phyloP scores from a whole-genome alignment of 1,140 invertebrate species.

The Papilio dardanus region DNA sequence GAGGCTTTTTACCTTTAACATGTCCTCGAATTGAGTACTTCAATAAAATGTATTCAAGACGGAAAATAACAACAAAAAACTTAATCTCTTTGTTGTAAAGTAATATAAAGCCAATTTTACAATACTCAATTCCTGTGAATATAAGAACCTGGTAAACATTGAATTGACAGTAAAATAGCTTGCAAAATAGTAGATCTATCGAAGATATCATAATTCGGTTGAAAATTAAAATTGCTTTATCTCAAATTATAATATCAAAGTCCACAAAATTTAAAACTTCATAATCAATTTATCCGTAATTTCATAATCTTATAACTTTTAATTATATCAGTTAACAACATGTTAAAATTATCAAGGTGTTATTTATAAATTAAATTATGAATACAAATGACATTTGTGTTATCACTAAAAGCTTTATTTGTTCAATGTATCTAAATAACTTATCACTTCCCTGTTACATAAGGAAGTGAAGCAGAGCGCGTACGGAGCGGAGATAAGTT shows the following conservation, averaged over 20 bases:
- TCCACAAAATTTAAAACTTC: not conserved
- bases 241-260: too few species aligned
- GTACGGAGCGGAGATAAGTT: constrained; percentile 23
- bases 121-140: not conserved
- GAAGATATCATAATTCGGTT: not conserved
- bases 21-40: constrained; percentile 20
- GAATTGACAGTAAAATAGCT: not conserved
- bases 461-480: constrained; percentile 14
- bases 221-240: not conserved
- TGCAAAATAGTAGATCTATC: not conserved
- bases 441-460: constrained; percentile 24
- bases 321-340: not conserved
- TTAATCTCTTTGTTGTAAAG: constrained; percentile 6
- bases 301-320: not conserved
- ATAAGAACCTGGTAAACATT: not conserved
- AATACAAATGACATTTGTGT: constrained; percentile 2
- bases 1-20: constrained; percentile 13
- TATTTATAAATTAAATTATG: constrained; percentile 12
- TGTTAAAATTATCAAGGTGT: not conserved
- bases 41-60: constrained; percentile 1
- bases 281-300: not conserved
- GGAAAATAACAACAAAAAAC: constrained; percentile 1
- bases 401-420: constrained; percentile 22
- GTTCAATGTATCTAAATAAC: constrained; percentile 16
- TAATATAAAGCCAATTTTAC: not conserved